These are phyloP conservation scores for Protobothrops mucrosquamatus DNA, from an alignment of 2,113 vertebrate genomes.

Conservation along the genomic window DNA sequence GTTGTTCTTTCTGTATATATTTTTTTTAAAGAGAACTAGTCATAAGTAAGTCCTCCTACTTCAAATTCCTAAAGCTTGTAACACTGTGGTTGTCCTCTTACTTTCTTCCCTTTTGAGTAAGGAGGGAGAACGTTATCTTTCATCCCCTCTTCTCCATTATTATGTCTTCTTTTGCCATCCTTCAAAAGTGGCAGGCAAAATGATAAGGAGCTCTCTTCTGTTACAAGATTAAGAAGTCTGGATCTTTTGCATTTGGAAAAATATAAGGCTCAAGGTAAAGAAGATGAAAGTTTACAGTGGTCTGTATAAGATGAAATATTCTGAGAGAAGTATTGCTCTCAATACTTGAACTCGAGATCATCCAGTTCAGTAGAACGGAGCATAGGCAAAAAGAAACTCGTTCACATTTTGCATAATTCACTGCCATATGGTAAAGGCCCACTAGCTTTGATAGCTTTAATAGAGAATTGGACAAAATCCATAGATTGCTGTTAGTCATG, in stretches of 20 bases:
- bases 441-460: background rate
- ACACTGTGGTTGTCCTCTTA: background rate
- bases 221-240: background rate
- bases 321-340: background rate
- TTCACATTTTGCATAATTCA: background rate
- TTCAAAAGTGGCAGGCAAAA: background rate
- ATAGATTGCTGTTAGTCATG: background rate
- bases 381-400: background rate
- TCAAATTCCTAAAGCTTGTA: background rate
- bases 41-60: background rate
- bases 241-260: background rate
- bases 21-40: background rate
- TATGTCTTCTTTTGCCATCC: background rate
- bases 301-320: background rate
- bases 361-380: background rate
- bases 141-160: background rate
- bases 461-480: background rate
- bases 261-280: background rate
- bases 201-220: background rate
- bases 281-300: background rate
- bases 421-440: background rate
- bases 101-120: background rate
- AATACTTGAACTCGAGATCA: background rate
- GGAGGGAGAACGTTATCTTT: background rate
- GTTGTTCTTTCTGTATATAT: background rate